phyloP scores from a whole-genome alignment of 2,888 invertebrate species.

The Priocnemis perturbator region DNA sequence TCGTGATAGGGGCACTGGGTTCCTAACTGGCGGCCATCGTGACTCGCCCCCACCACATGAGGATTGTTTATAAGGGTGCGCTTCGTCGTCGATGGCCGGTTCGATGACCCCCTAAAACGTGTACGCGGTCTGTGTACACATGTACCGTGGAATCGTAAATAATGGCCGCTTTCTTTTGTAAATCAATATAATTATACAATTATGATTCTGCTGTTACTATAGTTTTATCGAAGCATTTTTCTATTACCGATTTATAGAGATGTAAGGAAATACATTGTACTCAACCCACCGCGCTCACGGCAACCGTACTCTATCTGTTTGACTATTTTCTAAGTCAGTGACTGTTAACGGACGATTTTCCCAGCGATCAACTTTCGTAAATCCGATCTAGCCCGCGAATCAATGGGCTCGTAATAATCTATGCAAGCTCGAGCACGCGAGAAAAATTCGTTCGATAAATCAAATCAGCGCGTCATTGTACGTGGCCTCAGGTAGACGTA shows the following conservation, averaged over 20 bases:
- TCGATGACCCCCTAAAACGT: constrained; percentile 31
- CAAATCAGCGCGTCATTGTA: constrained; percentile 72
- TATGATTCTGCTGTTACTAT: no score
- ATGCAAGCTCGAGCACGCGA: constrained; percentile 41
- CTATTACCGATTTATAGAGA: no score
- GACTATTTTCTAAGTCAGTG: no score
- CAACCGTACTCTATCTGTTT: no score
- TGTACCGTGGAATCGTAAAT: no score
- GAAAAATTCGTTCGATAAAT: constrained; percentile 68
- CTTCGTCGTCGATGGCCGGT: constrained; percentile 48
- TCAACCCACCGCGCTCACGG: no score
- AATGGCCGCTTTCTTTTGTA: no score
- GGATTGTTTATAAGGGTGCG: constrained; percentile 54
- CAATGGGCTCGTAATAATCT: constrained; percentile 30
- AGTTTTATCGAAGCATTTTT: no score
- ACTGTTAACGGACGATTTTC: not conserved
- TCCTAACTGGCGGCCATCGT: constrained; percentile 58
- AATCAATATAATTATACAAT: no score
- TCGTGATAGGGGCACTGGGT: constrained; percentile 51
- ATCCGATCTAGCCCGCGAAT: constrained; percentile 13
- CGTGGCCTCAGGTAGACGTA: constrained; percentile 48
- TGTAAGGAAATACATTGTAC: no score
- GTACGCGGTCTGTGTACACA: no score
- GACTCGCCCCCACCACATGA: constrained; percentile 36
- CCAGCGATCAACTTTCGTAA: constrained; percentile 5